Conservation (phyloP, 1,140 invertebrate species). For the Ips typographus region DNA sequence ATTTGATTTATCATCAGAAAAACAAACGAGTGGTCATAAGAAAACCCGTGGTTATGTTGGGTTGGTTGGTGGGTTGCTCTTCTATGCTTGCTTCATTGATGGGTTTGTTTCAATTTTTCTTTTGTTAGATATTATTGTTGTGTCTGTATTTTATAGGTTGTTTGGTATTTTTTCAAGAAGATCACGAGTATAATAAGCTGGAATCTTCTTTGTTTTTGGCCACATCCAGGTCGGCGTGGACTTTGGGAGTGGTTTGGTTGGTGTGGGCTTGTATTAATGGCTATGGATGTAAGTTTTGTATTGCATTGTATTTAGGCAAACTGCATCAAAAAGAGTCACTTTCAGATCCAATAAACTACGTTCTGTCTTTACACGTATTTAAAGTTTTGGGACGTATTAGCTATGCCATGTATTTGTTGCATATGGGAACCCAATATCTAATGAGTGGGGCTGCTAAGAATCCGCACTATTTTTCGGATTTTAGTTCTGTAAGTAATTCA, state of each 20-base stretch:
- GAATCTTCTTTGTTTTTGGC: constrained; percentile 40
- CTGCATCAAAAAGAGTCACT: background rate
- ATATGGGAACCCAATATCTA: constrained; percentile 42
- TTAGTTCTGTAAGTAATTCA: constrained; percentile 32
- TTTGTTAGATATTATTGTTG: background rate
- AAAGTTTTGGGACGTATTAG: constrained; percentile 37
- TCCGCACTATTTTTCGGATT: constrained; percentile 43
- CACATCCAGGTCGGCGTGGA: constrained; percentile 40
- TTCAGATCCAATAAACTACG: constrained; percentile 40
- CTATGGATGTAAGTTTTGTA: constrained; percentile 37
- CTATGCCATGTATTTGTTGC: constrained; percentile 41
- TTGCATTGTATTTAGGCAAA: background rate
- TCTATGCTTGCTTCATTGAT: constrained; percentile 33
- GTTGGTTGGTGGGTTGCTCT: constrained; percentile 35
- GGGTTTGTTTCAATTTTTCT: constrained; percentile 3
- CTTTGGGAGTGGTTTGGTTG: constrained; percentile 42
- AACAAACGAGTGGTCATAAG: constrained; percentile 23
- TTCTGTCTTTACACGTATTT: constrained; percentile 38
- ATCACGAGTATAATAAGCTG: constrained; percentile 41
- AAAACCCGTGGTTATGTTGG: constrained; percentile 14
- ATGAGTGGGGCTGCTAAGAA: constrained; percentile 40
- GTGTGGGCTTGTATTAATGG: constrained; percentile 44
- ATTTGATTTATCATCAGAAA: constrained; percentile 33
- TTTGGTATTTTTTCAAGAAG: constrained; percentile 40
- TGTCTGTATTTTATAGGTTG: constrained; percentile 19